Evolutionary conservation across 2,113 vertebrate species (phyloP), one percentile per base, ranked within the genome.

Genomic region (Xenus cinereus): DNA sequence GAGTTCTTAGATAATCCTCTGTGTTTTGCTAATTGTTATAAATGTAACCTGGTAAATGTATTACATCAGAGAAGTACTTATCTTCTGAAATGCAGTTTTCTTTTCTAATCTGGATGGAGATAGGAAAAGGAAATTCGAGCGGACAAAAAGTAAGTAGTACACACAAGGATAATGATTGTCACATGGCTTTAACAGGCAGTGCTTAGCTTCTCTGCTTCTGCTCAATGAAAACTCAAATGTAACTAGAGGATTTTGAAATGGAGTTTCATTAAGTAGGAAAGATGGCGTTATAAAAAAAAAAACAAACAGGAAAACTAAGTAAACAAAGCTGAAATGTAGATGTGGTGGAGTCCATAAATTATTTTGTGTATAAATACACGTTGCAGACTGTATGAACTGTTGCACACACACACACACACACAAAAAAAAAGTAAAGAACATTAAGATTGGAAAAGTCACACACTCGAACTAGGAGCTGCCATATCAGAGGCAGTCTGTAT

Each of bases 11-110:
- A 73, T 94, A 89, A 91, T 79, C 78, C 45, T 53, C 10, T 84
- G 33, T 91, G 53, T 91, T 96, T 95, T 84, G 7, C 32, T 89
- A 96, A 87, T 89, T 96, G 53, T 84, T 83, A 51, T 64, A 94
- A 82, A 69, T 79, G 13, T n/a, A 93, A 79, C 43, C 33, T 32
- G 21, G 19, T 91, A 84, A 81, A 94, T 12, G 2, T 59, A 76
- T 57, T 89, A 39, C 62, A 93, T 80, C 35, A 56, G 45, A 48
- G 35, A 89, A 72, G 14, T 45, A 64, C 24, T 91, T 84, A 67
- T 68, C 71, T 95, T 33, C 71, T 77, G 64, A 78, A 93, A 96
- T 26, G 35, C 14, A 14, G 2, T 69, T 84, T 43, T 75, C 37
- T 90, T 89, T 85, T 79, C 66, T 89, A 89, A 89, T 94, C 69